Evolutionary conservation across 2,888 invertebrate genomes (phyloP).

Genomic region (Eupithecia abbreviata): DNA sequence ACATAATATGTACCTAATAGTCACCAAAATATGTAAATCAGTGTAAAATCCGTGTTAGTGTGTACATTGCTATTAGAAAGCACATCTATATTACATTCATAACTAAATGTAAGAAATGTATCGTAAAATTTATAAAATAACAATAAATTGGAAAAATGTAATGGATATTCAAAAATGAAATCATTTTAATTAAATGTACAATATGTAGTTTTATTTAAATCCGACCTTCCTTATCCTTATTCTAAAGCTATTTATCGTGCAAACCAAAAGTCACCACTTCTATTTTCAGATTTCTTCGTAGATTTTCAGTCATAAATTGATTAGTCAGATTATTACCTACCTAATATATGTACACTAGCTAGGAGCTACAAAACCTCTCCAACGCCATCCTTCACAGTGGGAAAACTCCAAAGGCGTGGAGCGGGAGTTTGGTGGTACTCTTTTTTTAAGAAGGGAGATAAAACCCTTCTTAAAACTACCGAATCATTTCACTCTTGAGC

Average conservation of each 20-base stretch:
- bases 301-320: background rate
- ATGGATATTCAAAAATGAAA: constrained; percentile 78
- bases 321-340: background rate
- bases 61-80: constrained; percentile 53
- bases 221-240: background rate
- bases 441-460: too few species aligned
- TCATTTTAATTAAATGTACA: constrained; percentile 77
- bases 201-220: constrained; percentile 51
- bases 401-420: too few species aligned
- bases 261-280: background rate
- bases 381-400: too few species aligned
- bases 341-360: background rate
- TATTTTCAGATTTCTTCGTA: background rate
- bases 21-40: constrained; percentile 15
- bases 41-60: constrained; percentile 35
- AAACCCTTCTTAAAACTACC: too few species aligned
- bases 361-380: too few species aligned
- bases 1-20: background rate
- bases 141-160: constrained; percentile 70
- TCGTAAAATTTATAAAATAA: constrained; percentile 75
- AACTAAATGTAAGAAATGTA: constrained; percentile 59
- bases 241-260: background rate
- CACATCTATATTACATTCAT: constrained; percentile 61
- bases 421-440: too few species aligned
- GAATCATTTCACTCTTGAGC: too few species aligned